Base-by-base conservation (phyloP, 1,140 invertebrate species). In the Heliothis virescens region DNA sequence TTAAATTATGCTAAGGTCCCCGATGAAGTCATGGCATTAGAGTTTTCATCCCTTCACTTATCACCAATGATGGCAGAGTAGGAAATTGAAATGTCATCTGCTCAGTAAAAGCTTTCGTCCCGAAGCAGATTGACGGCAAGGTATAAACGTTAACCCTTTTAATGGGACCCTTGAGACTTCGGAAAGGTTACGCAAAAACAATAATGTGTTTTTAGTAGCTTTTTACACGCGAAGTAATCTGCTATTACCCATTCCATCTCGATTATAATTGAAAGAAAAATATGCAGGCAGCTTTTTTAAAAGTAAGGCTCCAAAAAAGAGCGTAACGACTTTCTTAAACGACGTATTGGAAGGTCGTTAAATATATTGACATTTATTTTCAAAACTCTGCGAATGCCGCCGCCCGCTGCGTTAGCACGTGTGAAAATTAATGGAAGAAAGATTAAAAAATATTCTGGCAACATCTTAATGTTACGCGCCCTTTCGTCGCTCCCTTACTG, bases 401-500 rank as follows among this genome's bases (percentile, higher is more conserved):
- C 21, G 21, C 2, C 2, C 1, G 21, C 21, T 1, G 21, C 2
- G 34, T 41, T 41, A 7, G 5, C 34, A 41, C 34, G 34, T 41
- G 9, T 9, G 34, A 41, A 41, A 41, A 41, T 41, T 41, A 41
- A 41, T 41, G 5, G 34, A 41, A 41, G 9, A 41, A 41, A 41
- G 34, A 41, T 41, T 41, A 41, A 41, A 26, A 41, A 41, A 41
- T 41, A 41, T 41, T 41, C 9, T 41, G 34, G 34, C 5, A 41
- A 41, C 5, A 41, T 7, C 34, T 41, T 16, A n/a, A 53, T 69
- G 65, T 52, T 53, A 52, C 9, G 48, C 21, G 65, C 47, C 48
- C 48, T 52, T 69, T n/a, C 65, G 34, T 52, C 52, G 47, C 65
- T 52, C 65, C 21, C 65, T 76, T 53, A 76, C 53, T 15, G 21